A percentile compares a stretch with the other conserved stretches of the same genome.
phyloP scores from a whole-genome alignment of 2,797 vertebrate species.

The Emys orbicularis region DNA sequence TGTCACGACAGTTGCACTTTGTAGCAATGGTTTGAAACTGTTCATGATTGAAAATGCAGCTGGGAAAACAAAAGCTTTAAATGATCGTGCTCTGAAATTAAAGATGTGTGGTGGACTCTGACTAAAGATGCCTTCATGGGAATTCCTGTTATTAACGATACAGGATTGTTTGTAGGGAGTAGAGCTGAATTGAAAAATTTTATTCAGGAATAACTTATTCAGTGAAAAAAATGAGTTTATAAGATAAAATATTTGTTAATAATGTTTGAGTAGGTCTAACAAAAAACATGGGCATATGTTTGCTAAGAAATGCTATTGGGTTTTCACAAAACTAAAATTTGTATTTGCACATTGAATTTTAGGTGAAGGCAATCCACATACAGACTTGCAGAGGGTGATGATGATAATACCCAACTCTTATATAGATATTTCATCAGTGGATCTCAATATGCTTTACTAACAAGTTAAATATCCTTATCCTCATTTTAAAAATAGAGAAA shows the following conservation, averaged over 20 bases:
- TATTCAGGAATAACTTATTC: neutral
- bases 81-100: fast-evolving
- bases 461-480: neutral
- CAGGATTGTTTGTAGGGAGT: neutral
- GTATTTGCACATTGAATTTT: neutral
- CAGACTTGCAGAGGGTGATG: neutral
- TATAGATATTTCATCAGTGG: neutral
- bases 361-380: neutral
- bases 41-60: neutral
- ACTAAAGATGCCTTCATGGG: neutral
- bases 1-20: neutral
- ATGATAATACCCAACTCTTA: neutral
- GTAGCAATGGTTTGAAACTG: neutral
- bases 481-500: neutral
- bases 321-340: neutral
- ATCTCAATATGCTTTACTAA: neutral
- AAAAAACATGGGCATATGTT: neutral
- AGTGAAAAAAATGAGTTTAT: neutral
- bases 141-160: neutral
- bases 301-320: neutral
- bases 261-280: neutral
- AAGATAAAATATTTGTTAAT: neutral
- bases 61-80: neutral
- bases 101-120: neutral
- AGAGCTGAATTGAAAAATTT: neutral